Percentiles rank a stretch among this genome's conserved stretches.
phyloP scores from a whole-genome alignment of 2,888 invertebrate genomes.

The Timandra comae region DNA sequence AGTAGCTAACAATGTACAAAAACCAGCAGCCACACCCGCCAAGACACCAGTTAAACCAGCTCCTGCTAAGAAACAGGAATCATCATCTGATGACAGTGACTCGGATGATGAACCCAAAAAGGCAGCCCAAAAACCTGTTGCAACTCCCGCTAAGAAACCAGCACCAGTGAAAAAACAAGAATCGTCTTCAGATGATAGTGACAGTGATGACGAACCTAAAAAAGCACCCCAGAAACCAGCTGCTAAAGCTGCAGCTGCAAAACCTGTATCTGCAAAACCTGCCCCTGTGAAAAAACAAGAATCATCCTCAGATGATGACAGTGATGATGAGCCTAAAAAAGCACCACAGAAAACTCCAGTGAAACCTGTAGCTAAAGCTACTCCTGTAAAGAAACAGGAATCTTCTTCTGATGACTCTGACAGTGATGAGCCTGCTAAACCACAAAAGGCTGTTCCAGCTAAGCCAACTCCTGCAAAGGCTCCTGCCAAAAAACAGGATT shows the following conservation, averaged over 20 bases:
- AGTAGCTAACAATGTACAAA: conserved; percentile 16
- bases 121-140: conserved; percentile 14
- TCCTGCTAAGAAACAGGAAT: conserved; percentile 31
- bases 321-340: conserved; percentile 14
- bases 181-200: conserved; percentile 23
- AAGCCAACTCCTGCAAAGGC: conserved; percentile 23
- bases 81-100: conserved; percentile 41
- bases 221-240: conserved; percentile 13
- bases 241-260: conserved; percentile 2
- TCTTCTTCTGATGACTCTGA: conserved; percentile 54
- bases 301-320: conserved; percentile 44
- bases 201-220: conserved; percentile 31
- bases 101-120: conserved; percentile 35
- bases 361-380: conserved; percentile 26
- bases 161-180: conserved; percentile 25
- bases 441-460: conserved; percentile 26
- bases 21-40: conserved; percentile 13
- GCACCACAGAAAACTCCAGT: conserved; percentile 12
- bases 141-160: conserved; percentile 15
- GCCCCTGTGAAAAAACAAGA: conserved; percentile 27
- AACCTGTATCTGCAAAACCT: conserved; percentile 17
- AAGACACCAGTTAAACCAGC: conserved; percentile 25
- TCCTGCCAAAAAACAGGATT: conserved; percentile 27
- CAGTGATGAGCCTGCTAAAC: conserved; percentile 50
- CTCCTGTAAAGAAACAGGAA: conserved; percentile 38